phyloP scores from a whole-genome alignment of 1,140 invertebrate genomes.

The Nebria ingens region DNA sequence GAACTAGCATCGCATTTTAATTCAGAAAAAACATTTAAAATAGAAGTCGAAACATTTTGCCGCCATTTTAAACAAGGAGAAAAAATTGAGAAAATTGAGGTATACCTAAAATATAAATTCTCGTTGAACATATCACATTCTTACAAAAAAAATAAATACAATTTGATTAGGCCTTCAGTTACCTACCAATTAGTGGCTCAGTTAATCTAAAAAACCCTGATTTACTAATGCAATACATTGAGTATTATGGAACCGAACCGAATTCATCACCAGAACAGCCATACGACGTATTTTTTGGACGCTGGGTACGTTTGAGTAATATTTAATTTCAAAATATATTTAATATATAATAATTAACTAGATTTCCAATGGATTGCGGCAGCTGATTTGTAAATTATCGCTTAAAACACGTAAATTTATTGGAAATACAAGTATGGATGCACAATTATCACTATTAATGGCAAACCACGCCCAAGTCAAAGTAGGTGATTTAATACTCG shows the following conservation, averaged over 20 bases:
- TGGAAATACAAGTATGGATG: slow-evolving; percentile 96
- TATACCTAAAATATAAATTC: slow-evolving; percentile 31
- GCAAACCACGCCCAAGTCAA: slow-evolving; percentile 80
- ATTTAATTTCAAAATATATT: slow-evolving; percentile 12
- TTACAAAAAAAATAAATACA: slow-evolving; percentile 14
- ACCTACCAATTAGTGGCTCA: slow-evolving; percentile 66
- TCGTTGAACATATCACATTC: no score
- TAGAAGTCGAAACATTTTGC: slow-evolving; percentile 82
- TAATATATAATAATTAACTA: slow-evolving; percentile 35
- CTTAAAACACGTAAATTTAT: slow-evolving; percentile 88
- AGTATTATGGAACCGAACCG: slow-evolving; percentile 76
- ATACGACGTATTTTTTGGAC: slow-evolving; percentile 70
- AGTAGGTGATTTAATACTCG: slow-evolving; percentile 66
- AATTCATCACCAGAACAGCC: slow-evolving; percentile 61
- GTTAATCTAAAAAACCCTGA: slow-evolving; percentile 79
- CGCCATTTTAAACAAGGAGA: slow-evolving; percentile 67
- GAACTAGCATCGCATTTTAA: slow-evolving; percentile 42
- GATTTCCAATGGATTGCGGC: slow-evolving; percentile 71
- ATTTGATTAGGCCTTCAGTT: slow-evolving; percentile 59
- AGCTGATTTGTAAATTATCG: slow-evolving; percentile 66
- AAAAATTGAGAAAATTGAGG: slow-evolving; percentile 80
- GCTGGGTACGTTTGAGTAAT: slow-evolving; percentile 53
- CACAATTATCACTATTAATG: slow-evolving; percentile 85
- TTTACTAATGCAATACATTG: slow-evolving; percentile 65
- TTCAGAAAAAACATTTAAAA: slow-evolving; percentile 56